A percentile compares a stretch with the other conserved stretches of the same genome.
These are phyloP conservation scores for Parauchenoglanis ngamensis DNA, from an alignment of 2,797 vertebrate genomes.

Conservation along the genomic window DNA sequence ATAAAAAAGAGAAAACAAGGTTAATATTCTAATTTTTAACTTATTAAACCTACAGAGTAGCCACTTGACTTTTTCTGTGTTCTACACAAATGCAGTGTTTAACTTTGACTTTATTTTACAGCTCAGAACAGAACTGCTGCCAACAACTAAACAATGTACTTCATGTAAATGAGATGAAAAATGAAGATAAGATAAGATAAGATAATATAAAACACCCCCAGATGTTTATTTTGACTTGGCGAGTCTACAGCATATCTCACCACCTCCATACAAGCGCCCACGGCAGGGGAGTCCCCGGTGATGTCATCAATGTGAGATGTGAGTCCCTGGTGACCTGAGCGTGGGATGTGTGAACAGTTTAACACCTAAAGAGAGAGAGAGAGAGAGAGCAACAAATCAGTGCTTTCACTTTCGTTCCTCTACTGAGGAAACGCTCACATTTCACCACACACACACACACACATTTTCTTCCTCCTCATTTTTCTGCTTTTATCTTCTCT, in stretches of 20 bases:
- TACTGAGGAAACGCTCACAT: neutral
- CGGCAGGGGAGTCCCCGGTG: slow-evolving; percentile 51
- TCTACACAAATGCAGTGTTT: neutral
- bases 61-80: neutral
- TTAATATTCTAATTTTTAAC: neutral
- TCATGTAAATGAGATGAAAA: neutral
- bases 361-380: slow-evolving; percentile 14
- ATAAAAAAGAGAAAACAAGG: neutral
- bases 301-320: slow-evolving; percentile 39
- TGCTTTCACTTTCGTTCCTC: slow-evolving; percentile 50
- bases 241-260: neutral
- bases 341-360: slow-evolving; percentile 53
- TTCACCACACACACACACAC: neutral
- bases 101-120: neutral
- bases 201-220: neutral
- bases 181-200: neutral
- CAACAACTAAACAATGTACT: neutral
- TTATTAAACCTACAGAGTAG: neutral
- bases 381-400: slow-evolving; percentile 41
- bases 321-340: slow-evolving; percentile 36
- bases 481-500: neutral
- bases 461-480: slow-evolving; percentile 1
- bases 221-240: neutral
- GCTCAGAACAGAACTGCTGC: neutral
- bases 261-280: slow-evolving; percentile 16